Evolutionary conservation across 2,113 vertebrate species (phyloP).

Genomic region (Centrocercus urophasianus): DNA sequence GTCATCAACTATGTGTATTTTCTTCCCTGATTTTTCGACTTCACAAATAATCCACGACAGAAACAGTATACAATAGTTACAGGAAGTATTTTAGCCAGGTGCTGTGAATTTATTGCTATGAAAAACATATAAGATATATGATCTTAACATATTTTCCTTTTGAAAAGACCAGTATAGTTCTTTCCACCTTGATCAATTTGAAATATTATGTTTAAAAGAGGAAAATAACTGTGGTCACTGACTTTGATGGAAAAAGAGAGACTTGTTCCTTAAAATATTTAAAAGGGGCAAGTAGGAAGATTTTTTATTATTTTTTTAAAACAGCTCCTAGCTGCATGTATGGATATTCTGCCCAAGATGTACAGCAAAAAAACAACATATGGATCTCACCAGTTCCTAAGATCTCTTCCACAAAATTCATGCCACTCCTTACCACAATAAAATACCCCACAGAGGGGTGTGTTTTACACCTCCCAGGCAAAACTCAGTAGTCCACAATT

Average conservation of each 20-base stretch:
- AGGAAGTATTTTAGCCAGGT: conserved; percentile 6
- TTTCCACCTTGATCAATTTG: conserved; percentile 31
- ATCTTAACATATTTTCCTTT: conserved; percentile 46
- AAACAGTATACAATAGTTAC: conserved; percentile 24
- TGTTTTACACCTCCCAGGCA: conserved; percentile 81
- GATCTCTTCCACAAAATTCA: conserved; percentile 78
- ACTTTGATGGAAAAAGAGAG: conserved; percentile 8
- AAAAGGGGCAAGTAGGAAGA: conserved; percentile 47
- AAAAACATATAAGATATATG: conserved; percentile 41
- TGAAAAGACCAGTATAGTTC: conserved; percentile 41
- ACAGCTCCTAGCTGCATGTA: conserved; percentile 61
- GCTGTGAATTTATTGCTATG: conserved; percentile 9
- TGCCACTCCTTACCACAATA: conserved; percentile 73
- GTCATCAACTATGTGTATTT: conserved; percentile 55
- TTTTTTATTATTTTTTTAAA: conserved; percentile 22
- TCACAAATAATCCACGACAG: conserved; percentile 29
- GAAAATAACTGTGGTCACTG: conserved; percentile 33
- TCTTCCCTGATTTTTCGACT: conserved; percentile 28
- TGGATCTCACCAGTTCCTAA: conserved; percentile 79
- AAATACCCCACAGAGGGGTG: conserved; percentile 74
- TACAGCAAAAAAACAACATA: conserved; percentile 75
- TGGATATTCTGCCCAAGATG: conserved; percentile 53
- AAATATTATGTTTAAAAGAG: conserved; percentile 54
- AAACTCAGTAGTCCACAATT: conserved; percentile 81
- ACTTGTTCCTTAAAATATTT: conserved; percentile 56